Evolutionary conservation across 2,113 vertebrate genomes (phyloP).

Genomic region (Microcebus ravelobensis): DNA sequence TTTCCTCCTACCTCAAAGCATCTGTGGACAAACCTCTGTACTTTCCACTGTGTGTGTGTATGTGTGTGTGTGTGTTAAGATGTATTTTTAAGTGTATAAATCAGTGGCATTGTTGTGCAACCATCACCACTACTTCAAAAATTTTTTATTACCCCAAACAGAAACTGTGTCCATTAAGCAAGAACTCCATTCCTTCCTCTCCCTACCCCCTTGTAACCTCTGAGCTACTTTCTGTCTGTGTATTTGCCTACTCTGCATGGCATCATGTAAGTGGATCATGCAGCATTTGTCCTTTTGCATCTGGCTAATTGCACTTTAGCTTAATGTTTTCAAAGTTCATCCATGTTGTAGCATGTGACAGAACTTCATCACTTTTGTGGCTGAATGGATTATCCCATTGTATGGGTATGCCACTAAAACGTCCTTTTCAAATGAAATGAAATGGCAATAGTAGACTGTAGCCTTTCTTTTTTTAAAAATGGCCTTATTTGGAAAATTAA

Average conservation of each 20-base stretch:
- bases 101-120: background rate
- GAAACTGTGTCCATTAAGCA: background rate
- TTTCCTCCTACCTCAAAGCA: background rate
- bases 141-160: background rate
- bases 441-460: background rate
- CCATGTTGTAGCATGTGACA: background rate
- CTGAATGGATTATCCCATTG: background rate
- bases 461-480: background rate
- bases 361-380: background rate
- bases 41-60: background rate
- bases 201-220: background rate
- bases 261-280: background rate
- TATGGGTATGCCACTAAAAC: background rate
- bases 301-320: background rate
- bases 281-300: background rate
- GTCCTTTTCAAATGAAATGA: background rate
- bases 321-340: background rate
- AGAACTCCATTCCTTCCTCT: background rate
- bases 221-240: background rate
- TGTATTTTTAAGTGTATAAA: background rate
- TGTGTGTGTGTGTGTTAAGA: background rate
- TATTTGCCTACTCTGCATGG: background rate
- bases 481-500: constrained; percentile 17
- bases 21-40: background rate
- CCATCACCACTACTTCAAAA: background rate